These are phyloP conservation scores for Clupea harengus DNA, from an alignment of 2,113 vertebrate genomes.

Conservation along the genomic window DNA sequence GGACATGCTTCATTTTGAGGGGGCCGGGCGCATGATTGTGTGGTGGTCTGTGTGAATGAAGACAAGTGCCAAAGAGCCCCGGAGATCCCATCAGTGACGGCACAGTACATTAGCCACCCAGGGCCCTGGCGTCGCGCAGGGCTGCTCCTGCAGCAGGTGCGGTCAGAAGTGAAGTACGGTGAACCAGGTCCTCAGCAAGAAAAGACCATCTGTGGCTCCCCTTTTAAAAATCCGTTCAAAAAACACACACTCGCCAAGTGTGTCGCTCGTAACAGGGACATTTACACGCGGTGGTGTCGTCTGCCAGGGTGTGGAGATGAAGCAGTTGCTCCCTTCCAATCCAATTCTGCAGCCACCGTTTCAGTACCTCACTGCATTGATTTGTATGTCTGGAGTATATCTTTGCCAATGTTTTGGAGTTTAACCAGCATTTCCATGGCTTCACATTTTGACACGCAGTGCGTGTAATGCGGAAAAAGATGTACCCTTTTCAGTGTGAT, in stretches of 20 bases:
- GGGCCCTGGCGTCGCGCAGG: conserved; percentile 13
- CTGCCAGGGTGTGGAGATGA: not conserved
- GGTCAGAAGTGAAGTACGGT: conserved; percentile 22
- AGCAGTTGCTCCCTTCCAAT: conserved; percentile 20
- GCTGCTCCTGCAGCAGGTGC: conserved; percentile 40
- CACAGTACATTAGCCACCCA: conserved; percentile 20
- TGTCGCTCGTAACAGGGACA: conserved; percentile 22
- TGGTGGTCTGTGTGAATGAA: not conserved
- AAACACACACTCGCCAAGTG: conserved; percentile 26
- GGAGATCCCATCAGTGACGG: conserved; percentile 19
- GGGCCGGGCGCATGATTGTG: not conserved
- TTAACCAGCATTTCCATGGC: not conserved
- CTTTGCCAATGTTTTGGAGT: not conserved
- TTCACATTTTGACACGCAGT: not conserved
- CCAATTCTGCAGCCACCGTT: conserved; percentile 26
- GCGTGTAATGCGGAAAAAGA: not conserved
- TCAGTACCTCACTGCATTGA: not conserved
- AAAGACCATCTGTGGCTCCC: conserved; percentile 52
- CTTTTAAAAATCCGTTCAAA: not conserved
- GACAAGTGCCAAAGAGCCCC: not conserved
- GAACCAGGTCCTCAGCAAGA: conserved; percentile 38
- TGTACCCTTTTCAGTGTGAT: not conserved
- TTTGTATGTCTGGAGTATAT: not conserved
- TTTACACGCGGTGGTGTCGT: conserved; percentile 21
- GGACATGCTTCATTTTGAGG: not conserved